Base-by-base conservation (phyloP, 2,888 invertebrate genomes). In the Schrankia costaestrigalis region DNA sequence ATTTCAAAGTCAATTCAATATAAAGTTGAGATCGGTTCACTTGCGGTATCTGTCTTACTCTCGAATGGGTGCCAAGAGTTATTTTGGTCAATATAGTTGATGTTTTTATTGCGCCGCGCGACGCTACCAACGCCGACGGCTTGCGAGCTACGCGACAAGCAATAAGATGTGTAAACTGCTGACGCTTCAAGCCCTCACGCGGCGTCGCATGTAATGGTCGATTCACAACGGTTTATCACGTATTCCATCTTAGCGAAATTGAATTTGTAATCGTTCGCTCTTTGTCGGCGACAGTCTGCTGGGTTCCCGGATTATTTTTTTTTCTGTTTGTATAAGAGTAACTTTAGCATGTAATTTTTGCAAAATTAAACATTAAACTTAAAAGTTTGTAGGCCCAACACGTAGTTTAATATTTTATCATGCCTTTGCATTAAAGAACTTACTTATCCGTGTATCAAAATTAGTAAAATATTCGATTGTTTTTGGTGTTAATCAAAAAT, bases 91-190 rank as follows among this genome's bases (percentile, higher is more conserved):
- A 80, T 77, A 78, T 73, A 72, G 82, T 78, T 81, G 87, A 84
- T 86, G 87, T 83, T 86, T 87, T 87, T 87, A 86, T 86, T 86
- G 85, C 77, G 75, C 71, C 72, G 66, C 80, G 81, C 82, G 80
- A 70, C 76, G 70, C 69, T 57, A 62, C 46, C 66, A 64, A 52
- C 71, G 70, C 58, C 64, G 70, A 59, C 68, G 67, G 68, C 68
- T 69, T 64, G 67, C 48, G 61, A 65, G 60, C 56, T 58, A 58
- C 69, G 63, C 71, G 78, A 81, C 78, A 77, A 77, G 75, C 78
- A 82, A 82, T 79, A 81, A 81, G 82, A 79, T 74, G 71, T 76
- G 72, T 71, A 74, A 76, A 77, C 70, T 76, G 77, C 74, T 74
- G 69, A 78, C 56, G 48, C 48, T 51, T 30, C 48, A 46, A 46